Conservation (phyloP, 2,797 vertebrate species). For the Chiroxiphia lanceolata region DNA sequence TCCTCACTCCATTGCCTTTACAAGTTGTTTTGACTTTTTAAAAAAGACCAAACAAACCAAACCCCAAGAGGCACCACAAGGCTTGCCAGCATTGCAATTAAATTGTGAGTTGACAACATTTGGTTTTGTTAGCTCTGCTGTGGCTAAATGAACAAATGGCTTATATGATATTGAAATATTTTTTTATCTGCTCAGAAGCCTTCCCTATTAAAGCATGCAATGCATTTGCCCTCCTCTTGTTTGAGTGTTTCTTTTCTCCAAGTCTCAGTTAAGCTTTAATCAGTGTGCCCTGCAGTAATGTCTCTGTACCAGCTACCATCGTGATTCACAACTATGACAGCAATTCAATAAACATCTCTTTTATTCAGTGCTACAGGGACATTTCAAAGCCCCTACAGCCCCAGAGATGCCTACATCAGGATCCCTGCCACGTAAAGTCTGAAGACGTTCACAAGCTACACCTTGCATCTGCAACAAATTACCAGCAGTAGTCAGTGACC, state of each 20-base stretch:
- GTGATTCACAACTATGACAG: background rate
- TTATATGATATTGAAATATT: background rate
- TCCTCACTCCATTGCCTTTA: background rate
- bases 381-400: background rate
- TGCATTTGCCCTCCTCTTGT: background rate
- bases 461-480: background rate
- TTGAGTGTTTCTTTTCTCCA: background rate
- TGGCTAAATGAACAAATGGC: background rate
- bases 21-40: background rate
- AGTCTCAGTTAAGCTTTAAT: background rate
- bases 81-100: background rate
- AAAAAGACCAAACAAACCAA: background rate
- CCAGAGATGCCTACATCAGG: background rate
- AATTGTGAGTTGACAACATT: background rate
- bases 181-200: background rate
- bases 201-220: background rate
- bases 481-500: background rate
- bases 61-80: background rate
- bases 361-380: background rate
- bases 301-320: background rate
- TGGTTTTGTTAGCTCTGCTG: background rate
- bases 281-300: background rate
- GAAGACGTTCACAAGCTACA: background rate
- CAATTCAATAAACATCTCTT: background rate
- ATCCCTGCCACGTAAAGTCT: background rate